phyloP scores from a whole-genome alignment of 2,888 invertebrate genomes.

The Lacanobia wlatinum region DNA sequence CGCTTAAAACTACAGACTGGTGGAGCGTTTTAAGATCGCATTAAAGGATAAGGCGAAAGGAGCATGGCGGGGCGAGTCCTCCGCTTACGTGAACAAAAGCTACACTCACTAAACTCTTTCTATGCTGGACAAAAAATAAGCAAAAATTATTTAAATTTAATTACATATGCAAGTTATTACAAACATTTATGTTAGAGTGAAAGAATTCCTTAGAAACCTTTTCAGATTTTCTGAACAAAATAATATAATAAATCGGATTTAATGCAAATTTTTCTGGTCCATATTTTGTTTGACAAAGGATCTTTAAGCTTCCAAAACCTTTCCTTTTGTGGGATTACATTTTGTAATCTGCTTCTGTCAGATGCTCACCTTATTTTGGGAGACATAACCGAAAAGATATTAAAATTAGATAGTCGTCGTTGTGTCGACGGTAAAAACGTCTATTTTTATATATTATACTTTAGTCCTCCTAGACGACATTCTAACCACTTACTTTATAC shows the following conservation, averaged over 20 bases:
- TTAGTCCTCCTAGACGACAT: slow-evolving; percentile 8
- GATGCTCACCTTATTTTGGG: slow-evolving; percentile 25
- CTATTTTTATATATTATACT: too few species aligned
- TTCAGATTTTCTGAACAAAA: slow-evolving; percentile 40
- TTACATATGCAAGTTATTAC: background rate
- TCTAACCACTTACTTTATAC: slow-evolving; percentile 41
- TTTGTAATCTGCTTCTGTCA: slow-evolving; percentile 63
- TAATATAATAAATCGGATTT: slow-evolving; percentile 53
- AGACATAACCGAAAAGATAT: background rate
- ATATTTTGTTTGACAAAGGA: slow-evolving; percentile 66
- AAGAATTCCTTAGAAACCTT: slow-evolving; percentile 2
- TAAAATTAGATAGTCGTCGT: slow-evolving; percentile 7
- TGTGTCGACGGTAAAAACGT: slow-evolving; percentile 8
- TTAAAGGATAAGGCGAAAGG: slow-evolving; percentile 27
- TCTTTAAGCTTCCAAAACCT: slow-evolving; percentile 60
- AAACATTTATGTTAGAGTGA: background rate
- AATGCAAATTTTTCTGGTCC: slow-evolving; percentile 45
- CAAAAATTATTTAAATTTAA: background rate
- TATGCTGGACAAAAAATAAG: background rate
- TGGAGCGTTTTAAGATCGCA: slow-evolving; percentile 29
- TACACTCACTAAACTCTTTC: background rate
- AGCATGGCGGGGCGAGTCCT: background rate
- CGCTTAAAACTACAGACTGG: slow-evolving; percentile 19
- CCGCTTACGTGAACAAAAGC: slow-evolving; percentile 8
- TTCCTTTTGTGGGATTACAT: slow-evolving; percentile 62